phyloP scores from a whole-genome alignment of 2,113 vertebrate genomes.

The Odontophorus gujanensis region DNA sequence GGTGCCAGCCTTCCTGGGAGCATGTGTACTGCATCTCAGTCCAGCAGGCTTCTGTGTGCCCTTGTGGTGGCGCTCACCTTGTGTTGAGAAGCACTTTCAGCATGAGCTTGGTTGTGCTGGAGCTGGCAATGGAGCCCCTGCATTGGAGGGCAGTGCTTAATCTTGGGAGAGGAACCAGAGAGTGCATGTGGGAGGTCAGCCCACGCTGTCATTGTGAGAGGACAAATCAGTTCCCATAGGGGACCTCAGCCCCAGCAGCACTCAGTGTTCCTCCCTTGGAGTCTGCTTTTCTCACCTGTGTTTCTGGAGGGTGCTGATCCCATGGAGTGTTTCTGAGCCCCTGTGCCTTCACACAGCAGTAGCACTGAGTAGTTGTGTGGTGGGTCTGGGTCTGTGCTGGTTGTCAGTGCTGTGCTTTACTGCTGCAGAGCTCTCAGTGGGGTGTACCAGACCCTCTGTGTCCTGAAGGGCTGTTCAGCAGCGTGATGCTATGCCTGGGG shows the following conservation, averaged over 20 bases:
- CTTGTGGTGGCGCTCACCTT: not conserved
- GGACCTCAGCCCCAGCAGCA: not conserved
- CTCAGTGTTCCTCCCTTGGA: rapidly evolving
- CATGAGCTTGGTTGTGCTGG: not conserved
- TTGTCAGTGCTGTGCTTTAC: not conserved
- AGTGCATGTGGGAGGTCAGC: not conserved
- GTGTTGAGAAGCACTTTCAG: not conserved
- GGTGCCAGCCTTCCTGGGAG: not conserved
- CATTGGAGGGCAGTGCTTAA: not conserved
- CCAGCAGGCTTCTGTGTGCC: not conserved
- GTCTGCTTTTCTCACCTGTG: not conserved
- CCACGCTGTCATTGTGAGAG: not conserved
- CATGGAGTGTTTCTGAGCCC: not conserved
- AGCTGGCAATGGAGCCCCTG: rapidly evolving
- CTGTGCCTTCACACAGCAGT: not conserved
- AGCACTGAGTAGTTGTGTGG: not conserved
- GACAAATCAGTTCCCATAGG: not conserved
- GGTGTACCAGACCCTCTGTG: too few species aligned
- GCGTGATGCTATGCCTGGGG: not conserved
- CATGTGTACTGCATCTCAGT: not conserved
- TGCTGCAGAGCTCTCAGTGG: not conserved
- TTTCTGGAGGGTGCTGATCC: not conserved
- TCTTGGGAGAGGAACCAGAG: not conserved
- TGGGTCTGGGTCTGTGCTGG: too few species aligned
- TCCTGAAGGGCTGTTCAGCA: not conserved